phyloP scores from a whole-genome alignment of 2,113 vertebrate genomes.

The Pampusana beccarii region DNA sequence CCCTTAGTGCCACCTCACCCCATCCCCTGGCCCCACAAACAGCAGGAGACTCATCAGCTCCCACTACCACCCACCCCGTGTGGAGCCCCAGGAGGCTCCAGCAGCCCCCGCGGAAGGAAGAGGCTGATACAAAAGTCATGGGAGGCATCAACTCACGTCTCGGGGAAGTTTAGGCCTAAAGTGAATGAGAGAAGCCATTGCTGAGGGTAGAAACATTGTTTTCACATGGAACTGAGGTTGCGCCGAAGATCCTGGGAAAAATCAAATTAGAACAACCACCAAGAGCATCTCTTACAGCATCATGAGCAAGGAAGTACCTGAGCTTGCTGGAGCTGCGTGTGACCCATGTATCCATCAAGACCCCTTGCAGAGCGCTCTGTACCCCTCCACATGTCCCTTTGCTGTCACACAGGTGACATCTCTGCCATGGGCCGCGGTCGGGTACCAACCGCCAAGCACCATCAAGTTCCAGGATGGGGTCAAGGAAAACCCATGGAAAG shows the following conservation, averaged over 20 bases:
- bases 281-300: neutral
- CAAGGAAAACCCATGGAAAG: neutral
- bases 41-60: neutral
- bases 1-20: neutral
- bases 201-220: neutral
- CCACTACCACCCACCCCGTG: no score
- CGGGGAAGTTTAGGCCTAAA: neutral
- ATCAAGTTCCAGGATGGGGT: neutral
- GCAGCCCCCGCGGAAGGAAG: neutral
- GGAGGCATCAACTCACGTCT: neutral
- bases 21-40: neutral
- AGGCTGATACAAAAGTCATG: accelerated
- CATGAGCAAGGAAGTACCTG: neutral
- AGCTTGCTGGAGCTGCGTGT: no score
- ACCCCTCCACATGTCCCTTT: neutral
- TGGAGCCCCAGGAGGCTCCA: neutral
- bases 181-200: neutral
- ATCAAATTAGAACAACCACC: neutral
- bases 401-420: neutral
- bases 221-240: neutral
- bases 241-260: neutral
- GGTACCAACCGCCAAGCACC: neutral
- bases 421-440: neutral
- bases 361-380: neutral
- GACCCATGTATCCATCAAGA: neutral